Evolutionary conservation across 1,140 invertebrate genomes (phyloP).

Genomic region (Drosophila watanabei): DNA sequence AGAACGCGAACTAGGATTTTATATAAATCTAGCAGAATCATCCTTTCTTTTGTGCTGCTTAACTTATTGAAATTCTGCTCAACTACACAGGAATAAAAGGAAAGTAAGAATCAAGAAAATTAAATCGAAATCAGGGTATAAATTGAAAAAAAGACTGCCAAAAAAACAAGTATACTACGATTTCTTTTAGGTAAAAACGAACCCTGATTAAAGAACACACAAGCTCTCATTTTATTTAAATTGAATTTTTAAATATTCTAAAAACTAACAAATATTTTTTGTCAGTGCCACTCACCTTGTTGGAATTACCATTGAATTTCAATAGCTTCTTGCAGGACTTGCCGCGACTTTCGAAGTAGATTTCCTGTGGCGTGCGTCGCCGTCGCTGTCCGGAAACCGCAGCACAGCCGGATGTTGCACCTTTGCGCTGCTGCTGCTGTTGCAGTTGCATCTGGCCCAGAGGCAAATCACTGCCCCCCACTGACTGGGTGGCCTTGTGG

Average conservation of each 20-base stretch:
- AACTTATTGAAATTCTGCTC: neutral
- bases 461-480: slow-evolving; percentile 63
- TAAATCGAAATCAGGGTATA: no score
- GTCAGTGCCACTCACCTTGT: slow-evolving; percentile 87
- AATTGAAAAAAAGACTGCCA: no score
- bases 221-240: neutral
- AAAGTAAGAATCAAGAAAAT: neutral
- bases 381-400: slow-evolving; percentile 61
- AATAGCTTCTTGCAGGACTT: slow-evolving; percentile 91
- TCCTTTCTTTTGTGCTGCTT: slow-evolving; percentile 12
- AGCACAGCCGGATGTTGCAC: slow-evolving; percentile 47
- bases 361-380: slow-evolving; percentile 88
- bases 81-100: neutral
- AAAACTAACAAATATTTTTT: neutral
- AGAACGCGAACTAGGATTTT: slow-evolving; percentile 5
- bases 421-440: slow-evolving; percentile 8
- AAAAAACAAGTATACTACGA: neutral
- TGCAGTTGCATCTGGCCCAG: slow-evolving; percentile 46
- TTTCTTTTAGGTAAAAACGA: neutral
- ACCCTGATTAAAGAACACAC: neutral
- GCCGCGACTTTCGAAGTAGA: slow-evolving; percentile 91
- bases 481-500: slow-evolving; percentile 69
- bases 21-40: slow-evolving; percentile 15
- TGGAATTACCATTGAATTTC: slow-evolving; percentile 90
- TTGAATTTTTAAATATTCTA: neutral